These are phyloP conservation scores for Onychostruthus taczanowskii DNA, from an alignment of 2,113 vertebrate genomes.

Conservation along the genomic window DNA sequence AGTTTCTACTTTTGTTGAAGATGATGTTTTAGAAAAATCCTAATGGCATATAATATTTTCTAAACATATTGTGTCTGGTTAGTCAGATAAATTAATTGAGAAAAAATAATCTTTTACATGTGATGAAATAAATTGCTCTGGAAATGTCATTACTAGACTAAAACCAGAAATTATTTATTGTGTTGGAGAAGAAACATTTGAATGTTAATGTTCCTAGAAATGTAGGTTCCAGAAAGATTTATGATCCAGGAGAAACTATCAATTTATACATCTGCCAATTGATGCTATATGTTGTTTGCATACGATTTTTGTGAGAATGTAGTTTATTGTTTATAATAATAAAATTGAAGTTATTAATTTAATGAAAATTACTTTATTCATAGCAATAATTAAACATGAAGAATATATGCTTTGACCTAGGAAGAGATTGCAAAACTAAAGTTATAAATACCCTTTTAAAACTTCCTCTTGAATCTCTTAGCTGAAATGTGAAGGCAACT, in stretches of 20 bases:
- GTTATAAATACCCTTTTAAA: not conserved
- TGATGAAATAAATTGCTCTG: not conserved
- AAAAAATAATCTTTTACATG: not conserved
- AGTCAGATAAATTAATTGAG: not conserved
- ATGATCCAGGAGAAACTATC: not conserved
- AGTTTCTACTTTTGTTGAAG: not conserved
- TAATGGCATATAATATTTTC: not conserved
- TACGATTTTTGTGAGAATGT: not conserved
- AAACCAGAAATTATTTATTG: not conserved
- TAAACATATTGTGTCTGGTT: not conserved
- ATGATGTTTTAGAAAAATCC: not conserved
- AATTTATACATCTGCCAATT: not conserved
- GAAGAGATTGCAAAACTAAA: not conserved
- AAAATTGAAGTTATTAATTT: not conserved
- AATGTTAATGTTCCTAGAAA: not conserved
- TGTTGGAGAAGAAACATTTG: not conserved
- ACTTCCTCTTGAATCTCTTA: not conserved
- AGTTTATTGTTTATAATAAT: not conserved
- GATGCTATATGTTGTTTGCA: not conserved
- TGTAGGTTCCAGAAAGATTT: not conserved
- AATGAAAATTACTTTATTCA: not conserved
- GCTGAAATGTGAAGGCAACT: not conserved
- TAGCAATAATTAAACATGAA: not conserved
- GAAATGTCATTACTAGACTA: not conserved
- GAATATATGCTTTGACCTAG: not conserved